Evolutionary conservation across 2,113 vertebrate species (phyloP).

Genomic region (Coryphaenoides rupestris): DNA sequence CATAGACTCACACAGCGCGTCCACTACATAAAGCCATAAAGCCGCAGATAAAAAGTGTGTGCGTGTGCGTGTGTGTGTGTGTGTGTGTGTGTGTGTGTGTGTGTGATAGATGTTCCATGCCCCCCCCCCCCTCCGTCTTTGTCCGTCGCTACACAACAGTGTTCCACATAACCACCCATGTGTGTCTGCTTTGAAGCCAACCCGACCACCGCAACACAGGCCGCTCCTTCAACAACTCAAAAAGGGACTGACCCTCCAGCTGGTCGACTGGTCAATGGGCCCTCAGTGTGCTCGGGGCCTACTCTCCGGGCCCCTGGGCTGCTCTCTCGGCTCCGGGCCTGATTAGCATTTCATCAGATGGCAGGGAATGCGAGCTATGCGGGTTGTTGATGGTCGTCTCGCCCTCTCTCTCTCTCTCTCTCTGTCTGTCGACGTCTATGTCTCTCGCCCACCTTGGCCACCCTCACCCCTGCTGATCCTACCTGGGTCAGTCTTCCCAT

Average conservation of each 20-base stretch:
- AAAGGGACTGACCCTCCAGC: slow-evolving; percentile 17
- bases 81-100: slow-evolving; percentile 13
- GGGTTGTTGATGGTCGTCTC: neutral
- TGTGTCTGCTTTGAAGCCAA: slow-evolving; percentile 56
- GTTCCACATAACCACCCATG: slow-evolving; percentile 58
- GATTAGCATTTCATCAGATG: neutral
- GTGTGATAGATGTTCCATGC: slow-evolving; percentile 35
- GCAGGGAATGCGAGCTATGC: neutral
- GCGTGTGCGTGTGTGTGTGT: slow-evolving; percentile 20
- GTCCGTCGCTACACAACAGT: slow-evolving; percentile 24
- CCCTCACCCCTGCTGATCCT: neutral
- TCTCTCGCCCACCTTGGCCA: neutral
- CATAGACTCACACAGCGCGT: too few relatives aligned
- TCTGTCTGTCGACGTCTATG: neutral
- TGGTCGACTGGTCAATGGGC: neutral
- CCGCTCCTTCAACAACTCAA: slow-evolving; percentile 9
- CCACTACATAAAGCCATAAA: neutral
- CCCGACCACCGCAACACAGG: slow-evolving; percentile 16
- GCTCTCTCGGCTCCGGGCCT: neutral
- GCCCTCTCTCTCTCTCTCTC: neutral
- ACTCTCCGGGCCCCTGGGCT: neutral
- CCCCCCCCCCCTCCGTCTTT: slow-evolving; percentile 35
- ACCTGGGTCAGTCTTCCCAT: too few relatives aligned
- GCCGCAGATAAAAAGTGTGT: too few relatives aligned
- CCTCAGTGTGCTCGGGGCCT: neutral